Conservation (phyloP, 2,113 vertebrate species). For the Gila orcuttii region DNA sequence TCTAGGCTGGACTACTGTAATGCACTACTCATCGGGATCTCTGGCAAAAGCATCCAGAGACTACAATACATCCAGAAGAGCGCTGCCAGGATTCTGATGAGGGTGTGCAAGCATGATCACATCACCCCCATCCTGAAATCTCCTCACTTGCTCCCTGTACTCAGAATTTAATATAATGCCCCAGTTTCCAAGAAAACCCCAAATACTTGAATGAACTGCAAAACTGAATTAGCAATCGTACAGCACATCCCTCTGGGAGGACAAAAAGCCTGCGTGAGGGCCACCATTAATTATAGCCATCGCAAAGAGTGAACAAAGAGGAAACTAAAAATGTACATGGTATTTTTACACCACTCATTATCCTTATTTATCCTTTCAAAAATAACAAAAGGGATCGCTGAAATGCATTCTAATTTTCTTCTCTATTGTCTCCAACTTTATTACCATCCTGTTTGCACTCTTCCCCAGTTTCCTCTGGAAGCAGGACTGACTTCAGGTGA, state of each 20-base stretch:
- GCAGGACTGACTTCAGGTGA: conserved; percentile 27
- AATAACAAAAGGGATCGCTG: conserved; percentile 27
- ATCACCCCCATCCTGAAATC: too few species aligned
- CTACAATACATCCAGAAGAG: too few species aligned
- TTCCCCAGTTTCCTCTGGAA: conserved; percentile 7
- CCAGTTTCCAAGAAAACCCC: background rate
- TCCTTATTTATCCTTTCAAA: conserved; percentile 44
- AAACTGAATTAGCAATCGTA: background rate
- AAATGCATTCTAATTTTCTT: conserved; percentile 41
- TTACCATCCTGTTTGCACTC: conserved; percentile 13
- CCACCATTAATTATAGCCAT: conserved; percentile 47
- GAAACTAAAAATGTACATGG: conserved; percentile 48
- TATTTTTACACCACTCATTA: conserved; percentile 45
- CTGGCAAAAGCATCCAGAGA: too few species aligned
- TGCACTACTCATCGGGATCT: too few species aligned
- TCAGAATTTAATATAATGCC: too few species aligned
- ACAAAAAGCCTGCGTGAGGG: conserved; percentile 1
- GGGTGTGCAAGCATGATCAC: too few species aligned
- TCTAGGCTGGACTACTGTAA: too few species aligned
- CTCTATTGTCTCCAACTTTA: conserved; percentile 17
- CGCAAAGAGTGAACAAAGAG: background rate
- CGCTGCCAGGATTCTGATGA: too few species aligned
- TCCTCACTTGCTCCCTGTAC: too few species aligned
- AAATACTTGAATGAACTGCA: background rate
- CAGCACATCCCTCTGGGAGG: background rate